A percentile compares a stretch with the other conserved stretches of the same genome.
phyloP scores from a whole-genome alignment of 2,888 invertebrate genomes.

The Sarcophaga subvicina region DNA sequence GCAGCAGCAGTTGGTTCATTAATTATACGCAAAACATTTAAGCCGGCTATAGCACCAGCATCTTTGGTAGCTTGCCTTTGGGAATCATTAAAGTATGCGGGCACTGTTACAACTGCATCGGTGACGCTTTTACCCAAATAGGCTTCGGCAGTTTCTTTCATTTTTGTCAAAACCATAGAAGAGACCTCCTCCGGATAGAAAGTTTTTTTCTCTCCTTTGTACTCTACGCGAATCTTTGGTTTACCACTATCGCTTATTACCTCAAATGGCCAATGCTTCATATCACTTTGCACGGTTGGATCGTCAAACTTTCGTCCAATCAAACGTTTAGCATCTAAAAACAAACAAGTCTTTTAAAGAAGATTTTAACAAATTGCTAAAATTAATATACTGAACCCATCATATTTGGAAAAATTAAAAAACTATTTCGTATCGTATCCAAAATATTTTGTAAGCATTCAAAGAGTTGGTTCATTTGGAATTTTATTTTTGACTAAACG shows the following conservation, averaged over 20 bases:
- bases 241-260: conserved; percentile 91
- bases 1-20: conserved; percentile 96
- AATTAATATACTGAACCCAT: conserved; percentile 27
- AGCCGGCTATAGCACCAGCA: conserved; percentile 91
- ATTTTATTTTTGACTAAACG: neutral
- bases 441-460: conserved; percentile 14
- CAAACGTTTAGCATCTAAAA: conserved; percentile 93
- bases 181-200: conserved; percentile 97
- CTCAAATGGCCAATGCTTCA: conserved; percentile 97
- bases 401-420: conserved; percentile 42
- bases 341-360: conserved; percentile 6
- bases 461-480: neutral
- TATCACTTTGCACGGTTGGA: conserved; percentile 93
- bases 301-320: conserved; percentile 96
- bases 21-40: conserved; percentile 95
- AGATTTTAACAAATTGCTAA: neutral
- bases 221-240: conserved; percentile 91
- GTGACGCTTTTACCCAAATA: conserved; percentile 86
- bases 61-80: conserved; percentile 91
- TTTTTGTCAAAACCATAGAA: conserved; percentile 96
- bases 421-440: neutral
- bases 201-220: conserved; percentile 93
- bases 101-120: conserved; percentile 91
- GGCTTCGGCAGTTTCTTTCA: conserved; percentile 91
- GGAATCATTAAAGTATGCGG: conserved; percentile 91